Percentiles rank a stretch among this genome's conserved stretches.
Evolutionary conservation across 2,888 invertebrate genomes (phyloP).

Genomic region (Ennomos quercinarius): DNA sequence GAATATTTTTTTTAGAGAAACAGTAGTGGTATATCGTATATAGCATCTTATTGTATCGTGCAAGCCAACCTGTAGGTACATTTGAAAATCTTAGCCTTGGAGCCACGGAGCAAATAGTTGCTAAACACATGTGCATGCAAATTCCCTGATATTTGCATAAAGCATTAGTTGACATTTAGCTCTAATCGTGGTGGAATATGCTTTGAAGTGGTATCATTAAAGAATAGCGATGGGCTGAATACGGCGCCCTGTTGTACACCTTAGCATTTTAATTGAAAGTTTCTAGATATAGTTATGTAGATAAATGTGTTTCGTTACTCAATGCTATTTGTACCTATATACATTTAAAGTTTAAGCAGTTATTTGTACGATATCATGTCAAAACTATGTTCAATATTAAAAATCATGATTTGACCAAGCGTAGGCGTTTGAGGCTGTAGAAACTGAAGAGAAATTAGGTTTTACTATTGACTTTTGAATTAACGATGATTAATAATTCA

Average conservation of each 20-base stretch:
- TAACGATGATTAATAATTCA: no score
- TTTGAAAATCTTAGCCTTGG: conserved; percentile 20
- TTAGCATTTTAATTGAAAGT: background rate
- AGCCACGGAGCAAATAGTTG: conserved; percentile 10
- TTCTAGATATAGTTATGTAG: background rate
- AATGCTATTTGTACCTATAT: no score
- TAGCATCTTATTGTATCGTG: background rate
- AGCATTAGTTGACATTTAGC: conserved; percentile 34
- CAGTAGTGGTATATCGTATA: no score
- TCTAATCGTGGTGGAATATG: conserved; percentile 5
- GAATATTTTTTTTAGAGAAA: no score
- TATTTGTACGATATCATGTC: no score
- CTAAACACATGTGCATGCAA: conserved; percentile 21
- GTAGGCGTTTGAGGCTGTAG: background rate
- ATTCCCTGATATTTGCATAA: conserved; percentile 28
- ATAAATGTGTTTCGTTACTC: conserved; percentile 1
- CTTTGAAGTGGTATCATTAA: conserved; percentile 15
- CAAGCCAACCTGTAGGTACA: background rate
- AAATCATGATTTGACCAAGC: background rate
- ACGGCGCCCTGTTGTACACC: conserved; percentile 14
- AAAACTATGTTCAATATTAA: background rate
- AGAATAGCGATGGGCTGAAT: conserved; percentile 11
- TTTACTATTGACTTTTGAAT: no score
- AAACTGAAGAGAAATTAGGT: no score
- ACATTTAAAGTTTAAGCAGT: no score